Percentiles rank a stretch among this genome's conserved stretches.
phyloP scores from a whole-genome alignment of 2,888 invertebrate genomes.

The Drosophila austrosaltans region DNA sequence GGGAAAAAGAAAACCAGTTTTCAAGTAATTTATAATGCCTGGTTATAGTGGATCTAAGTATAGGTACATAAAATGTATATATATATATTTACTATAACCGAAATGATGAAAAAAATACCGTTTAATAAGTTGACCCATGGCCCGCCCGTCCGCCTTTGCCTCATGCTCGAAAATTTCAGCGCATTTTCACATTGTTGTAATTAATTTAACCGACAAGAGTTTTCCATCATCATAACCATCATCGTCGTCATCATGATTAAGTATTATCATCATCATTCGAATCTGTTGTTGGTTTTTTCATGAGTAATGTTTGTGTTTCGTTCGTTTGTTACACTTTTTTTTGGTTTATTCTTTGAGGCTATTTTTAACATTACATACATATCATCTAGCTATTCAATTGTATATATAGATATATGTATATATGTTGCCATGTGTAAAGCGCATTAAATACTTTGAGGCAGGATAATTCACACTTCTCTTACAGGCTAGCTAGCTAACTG shows the following conservation, averaged over 20 bases:
- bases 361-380: conserved; percentile 49
- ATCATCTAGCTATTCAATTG: conserved; percentile 33
- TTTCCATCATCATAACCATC: conserved; percentile 29
- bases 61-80: neutral
- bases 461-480: conserved; percentile 72
- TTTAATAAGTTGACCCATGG: conserved; percentile 42
- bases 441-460: conserved; percentile 78
- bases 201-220: conserved; percentile 54
- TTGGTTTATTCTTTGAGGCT: conserved; percentile 20
- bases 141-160: neutral
- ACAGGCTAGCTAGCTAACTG: neutral
- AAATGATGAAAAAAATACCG: conserved; percentile 41
- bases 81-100: neutral
- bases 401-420: conserved; percentile 14
- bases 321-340: conserved; percentile 33
- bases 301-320: conserved; percentile 52
- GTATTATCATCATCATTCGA: neutral
- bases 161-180: conserved; percentile 51
- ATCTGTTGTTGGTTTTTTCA: conserved; percentile 57
- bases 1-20: conserved; percentile 60
- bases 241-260: conserved; percentile 15
- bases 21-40: conserved; percentile 72
- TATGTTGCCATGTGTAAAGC: conserved; percentile 66
- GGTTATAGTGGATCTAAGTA: conserved; percentile 44
- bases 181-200: conserved; percentile 74